Conservation (phyloP, 2,888 invertebrate genomes). For the Resseliella maxima region DNA sequence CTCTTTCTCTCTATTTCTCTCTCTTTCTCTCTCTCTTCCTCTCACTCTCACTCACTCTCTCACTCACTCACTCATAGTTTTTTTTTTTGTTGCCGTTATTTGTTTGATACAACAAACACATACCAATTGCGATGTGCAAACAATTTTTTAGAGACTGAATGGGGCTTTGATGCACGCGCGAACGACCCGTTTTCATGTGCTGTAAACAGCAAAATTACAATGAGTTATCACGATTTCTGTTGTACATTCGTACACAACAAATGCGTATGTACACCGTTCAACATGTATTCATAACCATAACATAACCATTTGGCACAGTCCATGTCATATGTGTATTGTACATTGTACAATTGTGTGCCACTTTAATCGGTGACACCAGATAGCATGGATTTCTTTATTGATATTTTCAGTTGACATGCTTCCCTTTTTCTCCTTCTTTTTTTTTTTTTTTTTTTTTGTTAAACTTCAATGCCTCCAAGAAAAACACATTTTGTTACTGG, state of each 20-base stretch:
- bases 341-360: too few species aligned
- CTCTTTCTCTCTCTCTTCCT: too few species aligned
- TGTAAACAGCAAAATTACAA: conserved; percentile 20
- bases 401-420: conserved; percentile 17
- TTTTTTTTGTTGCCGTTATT: too few species aligned
- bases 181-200: background rate
- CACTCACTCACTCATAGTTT: too few species aligned
- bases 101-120: background rate
- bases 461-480: background rate
- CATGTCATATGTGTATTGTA: too few species aligned
- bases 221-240: background rate
- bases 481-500: background rate
- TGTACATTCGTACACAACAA: background rate
- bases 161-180: conserved; percentile 13
- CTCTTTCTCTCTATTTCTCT: too few species aligned
- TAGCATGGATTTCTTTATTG: background rate
- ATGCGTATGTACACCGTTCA: background rate
- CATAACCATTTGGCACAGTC: too few species aligned
- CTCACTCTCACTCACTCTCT: too few species aligned
- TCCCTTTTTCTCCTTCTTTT: background rate
- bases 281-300: background rate
- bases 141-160: background rate
- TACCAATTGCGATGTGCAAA: background rate
- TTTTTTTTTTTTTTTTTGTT: background rate
- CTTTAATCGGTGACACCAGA: background rate